Base-by-base conservation (phyloP, 2,113 vertebrate genomes). In the Cyprinodon tularosa region DNA sequence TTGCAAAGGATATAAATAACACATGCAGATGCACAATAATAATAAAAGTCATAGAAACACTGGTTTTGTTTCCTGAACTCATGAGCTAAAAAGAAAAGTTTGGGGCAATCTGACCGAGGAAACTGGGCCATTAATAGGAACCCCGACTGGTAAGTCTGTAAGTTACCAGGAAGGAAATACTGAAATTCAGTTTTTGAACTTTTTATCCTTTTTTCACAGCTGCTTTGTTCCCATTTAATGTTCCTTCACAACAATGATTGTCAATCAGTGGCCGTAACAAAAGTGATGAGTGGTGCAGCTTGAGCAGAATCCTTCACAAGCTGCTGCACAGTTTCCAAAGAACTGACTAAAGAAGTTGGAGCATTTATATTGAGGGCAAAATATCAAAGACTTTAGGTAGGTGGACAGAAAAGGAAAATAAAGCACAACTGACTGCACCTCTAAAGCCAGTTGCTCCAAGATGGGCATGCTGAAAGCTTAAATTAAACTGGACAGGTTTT, bases 51-150 rank as follows among this genome's bases (percentile, higher is more conserved):
- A 50, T 5, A 64, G 0, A 20, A 47, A 60, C 76, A 68, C 61
- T 64, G 73, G 77, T 89, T 88, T 78, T 83, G 85, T 71, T 80
- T 86, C 89, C 94, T 91, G 89, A 93, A 92, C 92, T 94, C 94
- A 92, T 93, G 93, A 93, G 89, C 82, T 81, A 81, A 68, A 79
- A 77, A 64, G 66, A 71, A 29, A 80, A 75, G 64, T 48, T 72
- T 66, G 69, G 82, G 75, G 77, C 75, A 71, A 61, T 68, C 72
- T 74, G 79, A 86, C 72, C 65, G 48, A 76, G 73, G 84, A 89
- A 90, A 90, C 57, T 53, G 72, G 78, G 84, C 84, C 91, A 91
- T 92, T 88, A 89, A 66, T 82, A 80, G 62, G 76, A 80, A 79
- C 71, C 85, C 64, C 68, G 84, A 71, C 82, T 71, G 76, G 75